phyloP scores from a whole-genome alignment of 2,113 vertebrate genomes.

The Engraulis encrasicolus region DNA sequence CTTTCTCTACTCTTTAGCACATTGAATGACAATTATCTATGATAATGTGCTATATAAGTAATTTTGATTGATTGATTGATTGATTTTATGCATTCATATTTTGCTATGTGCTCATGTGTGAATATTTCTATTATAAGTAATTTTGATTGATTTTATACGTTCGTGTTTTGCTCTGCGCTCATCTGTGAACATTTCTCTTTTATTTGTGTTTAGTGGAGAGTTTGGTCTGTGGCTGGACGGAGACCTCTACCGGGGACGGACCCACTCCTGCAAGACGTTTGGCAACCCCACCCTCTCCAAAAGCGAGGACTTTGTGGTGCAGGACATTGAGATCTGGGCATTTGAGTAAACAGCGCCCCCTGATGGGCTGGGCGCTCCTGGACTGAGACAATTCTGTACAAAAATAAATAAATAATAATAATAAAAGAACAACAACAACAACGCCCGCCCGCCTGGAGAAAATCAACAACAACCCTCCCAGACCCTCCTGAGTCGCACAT shows the following conservation, averaged over 20 bases:
- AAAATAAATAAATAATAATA: no score
- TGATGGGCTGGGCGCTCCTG: neutral
- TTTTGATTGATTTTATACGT: no score
- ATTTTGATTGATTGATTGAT: no score
- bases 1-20: no score
- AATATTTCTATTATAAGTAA: no score
- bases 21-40: no score
- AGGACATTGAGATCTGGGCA: slow-evolving; percentile 99
- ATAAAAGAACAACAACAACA: neutral
- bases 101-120: no score
- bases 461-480: neutral
- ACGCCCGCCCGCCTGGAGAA: neutral
- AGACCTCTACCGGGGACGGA: slow-evolving; percentile 98
- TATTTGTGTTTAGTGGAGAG: slow-evolving; percentile 85
- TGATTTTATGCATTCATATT: no score
- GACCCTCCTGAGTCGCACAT: slow-evolving; percentile 17
- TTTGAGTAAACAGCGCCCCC: slow-evolving; percentile 83
- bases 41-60: no score
- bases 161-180: neutral
- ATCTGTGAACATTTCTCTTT: neutral
- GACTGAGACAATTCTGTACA: neutral
- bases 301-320: slow-evolving; percentile 98
- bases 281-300: slow-evolving; percentile 95
- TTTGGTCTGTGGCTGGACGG: slow-evolving; percentile 98
- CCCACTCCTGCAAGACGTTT: slow-evolving; percentile 99